Evolutionary conservation across 2,888 invertebrate species (phyloP), one percentile per base, ranked within the genome.

Genomic region (Drosophila dives): DNA sequence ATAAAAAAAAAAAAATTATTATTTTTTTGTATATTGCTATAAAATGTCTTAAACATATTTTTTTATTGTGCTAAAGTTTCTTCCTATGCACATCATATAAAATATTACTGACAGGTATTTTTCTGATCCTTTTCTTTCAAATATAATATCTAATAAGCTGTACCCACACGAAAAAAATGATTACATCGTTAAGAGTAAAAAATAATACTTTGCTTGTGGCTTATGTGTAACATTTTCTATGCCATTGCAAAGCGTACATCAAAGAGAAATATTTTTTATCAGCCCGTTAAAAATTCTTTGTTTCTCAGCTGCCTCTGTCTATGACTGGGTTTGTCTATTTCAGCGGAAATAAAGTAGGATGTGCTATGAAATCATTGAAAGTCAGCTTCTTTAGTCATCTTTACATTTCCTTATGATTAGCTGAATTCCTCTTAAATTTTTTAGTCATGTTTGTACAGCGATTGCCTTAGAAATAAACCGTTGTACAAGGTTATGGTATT

Each of bases 381-480:
- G 4, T 17, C 17, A 8, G 23, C 0, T 36, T 17, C 11, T 23
- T 8, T 7, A 11, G n/a, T 4, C 26, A 38, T 12, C 11, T 17
- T 8, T 17, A 5, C 10, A 23, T 3, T 23, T 20, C 15, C 20
- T 15, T 20, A 20, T 45, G 7, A 2, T 20, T n/a, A 7, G 45
- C 12, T 17, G 32, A 40, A 23, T 45, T 33, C 2, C 15, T n/a
- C 10, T 26, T n/a, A 3, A 17, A n/a, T 33, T 34, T n/a, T 38
- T 0, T 8, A 26, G 26, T 26, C 8, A 10, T 36, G 11, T 53
- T 53, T 15, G 40, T 40, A 32, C n/a, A n/a, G 0, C 23, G 29
- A 11, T 59, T 34, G 20, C 23, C n/a, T 23, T 51, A 26, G 42
- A 55, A 38, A 50, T 23, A 26, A 56, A 40, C 32, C 40, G 63